These are phyloP conservation scores for Catostomus latipinnis DNA, from an alignment of 2,797 vertebrate genomes.

Conservation along the genomic window DNA sequence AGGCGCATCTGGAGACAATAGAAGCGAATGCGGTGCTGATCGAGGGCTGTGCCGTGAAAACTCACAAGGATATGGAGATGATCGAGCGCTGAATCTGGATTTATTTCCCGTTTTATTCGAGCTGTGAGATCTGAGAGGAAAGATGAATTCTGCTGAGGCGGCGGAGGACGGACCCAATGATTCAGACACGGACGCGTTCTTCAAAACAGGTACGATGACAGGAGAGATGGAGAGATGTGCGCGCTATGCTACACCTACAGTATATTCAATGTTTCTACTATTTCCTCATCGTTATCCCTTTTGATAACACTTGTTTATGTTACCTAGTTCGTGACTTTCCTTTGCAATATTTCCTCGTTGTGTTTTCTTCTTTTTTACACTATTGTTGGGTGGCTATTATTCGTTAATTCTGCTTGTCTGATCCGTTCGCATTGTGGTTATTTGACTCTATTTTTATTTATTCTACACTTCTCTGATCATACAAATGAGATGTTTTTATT, in stretches of 20 bases:
- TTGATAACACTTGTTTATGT: not conserved
- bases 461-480: not conserved
- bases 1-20: constrained; percentile 68
- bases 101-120: constrained; percentile 50
- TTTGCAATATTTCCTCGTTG: not conserved
- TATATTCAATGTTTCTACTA: too few species aligned
- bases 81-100: constrained; percentile 65
- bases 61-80: constrained; percentile 57
- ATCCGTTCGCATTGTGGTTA: not conserved
- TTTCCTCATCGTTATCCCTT: not conserved
- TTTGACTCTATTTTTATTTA: not conserved
- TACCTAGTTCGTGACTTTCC: not conserved
- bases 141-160: constrained; percentile 84
- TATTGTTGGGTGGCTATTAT: not conserved
- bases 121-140: constrained; percentile 49
- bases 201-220: constrained; percentile 83
- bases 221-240: constrained; percentile 1
- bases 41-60: constrained; percentile 43
- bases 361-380: not conserved
- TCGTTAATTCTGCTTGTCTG: not conserved
- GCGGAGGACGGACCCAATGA: constrained; percentile 84
- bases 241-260: too few species aligned
- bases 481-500: not conserved
- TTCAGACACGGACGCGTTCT: constrained; percentile 88
- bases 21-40: constrained; percentile 56